These are phyloP conservation scores for Thryonomys swinderianus DNA, from an alignment of 2,113 vertebrate genomes.

Conservation along the genomic window DNA sequence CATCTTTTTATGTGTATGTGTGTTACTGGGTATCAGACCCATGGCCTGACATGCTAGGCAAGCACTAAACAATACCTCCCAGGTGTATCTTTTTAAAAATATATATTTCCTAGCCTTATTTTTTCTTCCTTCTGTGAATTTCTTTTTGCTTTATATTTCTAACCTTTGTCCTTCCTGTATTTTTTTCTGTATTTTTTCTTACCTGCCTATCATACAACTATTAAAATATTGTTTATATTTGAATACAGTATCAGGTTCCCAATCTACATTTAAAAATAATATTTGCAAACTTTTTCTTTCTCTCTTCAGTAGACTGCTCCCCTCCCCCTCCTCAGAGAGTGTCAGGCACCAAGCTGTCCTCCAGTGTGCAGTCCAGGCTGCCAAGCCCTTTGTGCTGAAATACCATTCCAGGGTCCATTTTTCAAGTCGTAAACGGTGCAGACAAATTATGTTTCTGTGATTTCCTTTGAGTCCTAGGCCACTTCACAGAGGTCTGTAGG, in stretches of 20 bases:
- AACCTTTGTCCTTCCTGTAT: neutral
- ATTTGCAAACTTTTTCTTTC: neutral
- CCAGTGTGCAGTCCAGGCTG: neutral
- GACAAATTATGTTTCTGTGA: slow-evolving; percentile 49
- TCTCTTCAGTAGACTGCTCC: neutral
- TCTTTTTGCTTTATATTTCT: neutral
- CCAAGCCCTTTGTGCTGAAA: neutral
- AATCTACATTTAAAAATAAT: neutral
- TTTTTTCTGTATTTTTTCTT: neutral
- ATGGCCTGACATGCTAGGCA: neutral
- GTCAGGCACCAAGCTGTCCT: neutral
- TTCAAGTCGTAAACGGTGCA: neutral
- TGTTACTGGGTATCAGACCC: neutral
- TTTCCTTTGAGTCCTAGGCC: slow-evolving; percentile 42
- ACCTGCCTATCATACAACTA: neutral
- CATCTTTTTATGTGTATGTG: neutral
- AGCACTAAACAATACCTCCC: neutral
- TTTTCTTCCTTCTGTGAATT: neutral
- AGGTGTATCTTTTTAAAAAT: neutral
- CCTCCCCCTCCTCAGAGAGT: neutral
- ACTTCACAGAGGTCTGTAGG: neutral
- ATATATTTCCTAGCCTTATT: neutral
- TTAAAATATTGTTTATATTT: neutral
- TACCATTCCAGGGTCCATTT: neutral
- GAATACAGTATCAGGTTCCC: neutral